Base-by-base conservation (phyloP, 2,888 invertebrate species). In the Sesamia inferens region DNA sequence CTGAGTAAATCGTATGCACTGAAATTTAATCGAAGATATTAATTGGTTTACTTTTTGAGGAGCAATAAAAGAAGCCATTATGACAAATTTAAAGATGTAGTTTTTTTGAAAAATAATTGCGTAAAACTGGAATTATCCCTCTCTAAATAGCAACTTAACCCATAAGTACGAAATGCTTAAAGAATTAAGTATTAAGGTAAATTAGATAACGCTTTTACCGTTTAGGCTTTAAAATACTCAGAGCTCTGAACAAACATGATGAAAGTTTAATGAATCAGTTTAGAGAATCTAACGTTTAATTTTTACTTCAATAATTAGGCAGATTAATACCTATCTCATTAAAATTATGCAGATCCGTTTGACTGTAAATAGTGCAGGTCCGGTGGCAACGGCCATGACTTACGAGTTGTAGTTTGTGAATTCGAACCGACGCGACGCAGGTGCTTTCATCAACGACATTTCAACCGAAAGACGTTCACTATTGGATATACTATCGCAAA, bases 11-110 rank as follows among this genome's bases (percentile, higher is more conserved):
- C 73, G 57, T 71, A 31, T 47, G 31, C 63, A 70, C 47, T 68
- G n/a, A 70, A 74, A 67, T 48, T 78, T 68, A 68, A 82, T 84
- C 51, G 62, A 63, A 62, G 54, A 58, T 69, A 71, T 65, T 48
- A 77, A 58, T 59, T 68, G 54, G 39, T 81, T 64, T 47, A 48
- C 48, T 76, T 76, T 77, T 44, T 16, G 19, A 42, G n/a, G n/a
- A 22, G 13, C 24, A 59, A 24, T 81, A 70, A 64, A 69, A 57
- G 19, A 55, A 64, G 47, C 3, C 14, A 57, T 42, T 54, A 48
- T 31, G 13, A 58, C 48, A 76, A 54, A 47, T 59, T 79, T 59
- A 48, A 31, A 47, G 14, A 48, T 54, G 47, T 42, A 13, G 47
- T 72, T 74, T 54, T 47, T 48, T 76, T 44, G n/a, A 55, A 64